phyloP scores from a whole-genome alignment of 2,888 invertebrate genomes.

The Notodonta ziczac region DNA sequence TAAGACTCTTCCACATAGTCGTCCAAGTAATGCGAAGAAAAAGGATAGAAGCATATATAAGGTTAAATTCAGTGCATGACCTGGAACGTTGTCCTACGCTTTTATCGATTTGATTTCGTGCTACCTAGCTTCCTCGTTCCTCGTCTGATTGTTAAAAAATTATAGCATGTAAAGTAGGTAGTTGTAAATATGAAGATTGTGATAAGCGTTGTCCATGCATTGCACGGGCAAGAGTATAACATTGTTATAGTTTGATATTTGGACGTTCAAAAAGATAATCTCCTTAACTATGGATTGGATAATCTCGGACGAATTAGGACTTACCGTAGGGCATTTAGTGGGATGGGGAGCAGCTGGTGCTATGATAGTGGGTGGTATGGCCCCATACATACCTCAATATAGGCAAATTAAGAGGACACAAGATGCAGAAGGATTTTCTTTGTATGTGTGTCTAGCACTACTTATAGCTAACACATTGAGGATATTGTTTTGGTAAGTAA shows the following conservation, averaged over 20 bases:
- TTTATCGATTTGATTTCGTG: background rate
- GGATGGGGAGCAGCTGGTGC: constrained; percentile 93
- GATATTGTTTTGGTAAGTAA: constrained; percentile 97
- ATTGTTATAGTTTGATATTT: constrained; percentile 22
- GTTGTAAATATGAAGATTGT: constrained; percentile 30
- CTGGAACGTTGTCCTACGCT: too few species aligned
- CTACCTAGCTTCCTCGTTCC: background rate
- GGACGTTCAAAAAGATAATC: constrained; percentile 7
- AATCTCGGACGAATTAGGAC: constrained; percentile 89
- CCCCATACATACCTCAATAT: constrained; percentile 98
- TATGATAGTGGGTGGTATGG: constrained; percentile 97
- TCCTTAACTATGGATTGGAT: constrained; percentile 88
- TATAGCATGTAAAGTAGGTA: background rate
- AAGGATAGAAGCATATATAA: too few species aligned
- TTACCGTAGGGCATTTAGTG: constrained; percentile 90
- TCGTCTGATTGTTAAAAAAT: background rate
- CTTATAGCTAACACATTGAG: constrained; percentile 98
- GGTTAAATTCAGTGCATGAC: too few species aligned
- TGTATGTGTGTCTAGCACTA: constrained; percentile 97
- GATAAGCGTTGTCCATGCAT: constrained; percentile 14
- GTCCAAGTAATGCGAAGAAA: too few species aligned
- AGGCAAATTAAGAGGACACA: constrained; percentile 95
- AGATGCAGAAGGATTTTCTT: constrained; percentile 98
- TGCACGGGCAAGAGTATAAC: constrained; percentile 7
- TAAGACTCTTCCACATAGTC: too few species aligned